Base-by-base conservation (phyloP, 2,797 vertebrate genomes). In the Epinephelus awoara region DNA sequence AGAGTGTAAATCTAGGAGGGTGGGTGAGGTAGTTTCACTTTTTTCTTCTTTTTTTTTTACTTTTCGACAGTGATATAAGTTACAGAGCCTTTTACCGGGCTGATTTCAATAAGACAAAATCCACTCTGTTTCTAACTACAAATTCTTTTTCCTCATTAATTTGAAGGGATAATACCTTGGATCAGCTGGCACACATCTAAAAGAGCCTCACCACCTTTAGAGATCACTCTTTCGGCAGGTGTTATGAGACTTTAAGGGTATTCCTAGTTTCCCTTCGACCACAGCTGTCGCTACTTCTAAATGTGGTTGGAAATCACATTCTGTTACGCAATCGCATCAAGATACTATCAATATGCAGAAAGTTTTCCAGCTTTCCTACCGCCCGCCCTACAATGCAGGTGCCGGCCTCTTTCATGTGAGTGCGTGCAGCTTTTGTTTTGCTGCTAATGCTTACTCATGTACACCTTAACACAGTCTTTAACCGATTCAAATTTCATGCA, bases 241-340 rank as follows among this genome's bases (percentile, higher is more conserved):
- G 34, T 59, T 8, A 15, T 40, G 18, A 69, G 55, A 71, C 51
- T 59, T 67, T 50, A 25, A 82, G 78, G 89, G 84, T 79, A 87
- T 88, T 85, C 91, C 91, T 82, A 38, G 68, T 75, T 77, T 77
- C 52, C 59, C 40, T 54, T 72, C 3, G 0, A n/a, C 72, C 84
- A 67, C 78, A 78, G 64, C 58, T 80, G 80, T 83, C 52, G 65
- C 68, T 38, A 23, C 78, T 75, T 86, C 79, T 77, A 87, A 85
- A 86, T 73, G 90, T 81, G 91, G 91, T 89, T 92, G 91, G 89
- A 94, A 93, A 93, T 94, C 87, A 87, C 78, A 77, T 92, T 93
- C 90, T 90, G 72, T 93, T 91, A 91, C 85, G 87, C 79, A 92
- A 79, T 80, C 75, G 13, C 69, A 80, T 27, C 68, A 13, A 80